Base-by-base conservation (phyloP, 2,888 invertebrate species). In the Amorpha juglandis region DNA sequence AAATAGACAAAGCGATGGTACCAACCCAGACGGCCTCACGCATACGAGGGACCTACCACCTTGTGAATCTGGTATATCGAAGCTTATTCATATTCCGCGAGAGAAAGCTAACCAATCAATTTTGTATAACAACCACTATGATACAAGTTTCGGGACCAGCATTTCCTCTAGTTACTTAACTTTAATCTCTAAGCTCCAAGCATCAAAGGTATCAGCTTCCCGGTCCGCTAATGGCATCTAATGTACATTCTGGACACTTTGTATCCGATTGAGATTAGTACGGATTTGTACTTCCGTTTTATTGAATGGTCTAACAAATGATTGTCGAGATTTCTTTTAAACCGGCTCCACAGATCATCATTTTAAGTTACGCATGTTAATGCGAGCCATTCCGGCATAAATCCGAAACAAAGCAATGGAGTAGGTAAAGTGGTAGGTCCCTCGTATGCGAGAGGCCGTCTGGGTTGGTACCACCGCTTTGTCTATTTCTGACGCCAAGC, bases 191-290 rank as follows among this genome's bases (percentile, higher is more conserved):
- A 35, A 35, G 35, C 7, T 19, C 58, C 58, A 38, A 58, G 38
- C 38, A 58, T 58, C 38, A 58, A 58, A 58, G 42, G 19, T 16
- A 58, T 58, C 11, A 42, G 58, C 12, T 42, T 58, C 58, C 58
- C 38, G 35, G 16, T 35, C 55, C 58, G 42, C 58, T 58, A 58
- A 58, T 58, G 58, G 58, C 12, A 9, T 58, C 19, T 58, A 58
- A 19, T 42, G 38, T 42, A n/a, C 38, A 12, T 19, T 58, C 58
- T 42, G 58, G 16, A 58, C 42, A 16, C 42, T 16, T 58, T 58
- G 58, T 58, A 38, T 58, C 58, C 58, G 58, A 42, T 19, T 58
- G 58, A 58, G 38, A 58, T 58, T 19, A 58, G 42, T 58, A 38
- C 38, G 58, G 58, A 16, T 55, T 55, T 55, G 55, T 42, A 42